Conservation (phyloP, 2,888 invertebrate genomes). For the Eremobia ochroleuca region DNA sequence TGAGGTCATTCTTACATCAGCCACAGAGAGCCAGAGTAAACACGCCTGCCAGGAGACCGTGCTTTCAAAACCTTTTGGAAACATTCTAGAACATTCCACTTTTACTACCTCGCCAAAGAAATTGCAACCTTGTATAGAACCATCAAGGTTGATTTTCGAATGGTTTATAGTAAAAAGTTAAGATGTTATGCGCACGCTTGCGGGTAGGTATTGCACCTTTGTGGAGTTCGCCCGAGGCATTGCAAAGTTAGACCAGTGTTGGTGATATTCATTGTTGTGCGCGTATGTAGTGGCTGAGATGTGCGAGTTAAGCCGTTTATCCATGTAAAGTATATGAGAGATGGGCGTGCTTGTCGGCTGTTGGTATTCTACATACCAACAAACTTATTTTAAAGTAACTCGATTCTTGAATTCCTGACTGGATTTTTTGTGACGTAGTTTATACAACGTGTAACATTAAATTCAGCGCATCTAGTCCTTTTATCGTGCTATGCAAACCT, state of each 20-base stretch:
- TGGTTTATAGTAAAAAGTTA: conserved; percentile 13
- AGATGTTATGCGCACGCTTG: conserved; percentile 18
- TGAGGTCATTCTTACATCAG: conserved; percentile 73
- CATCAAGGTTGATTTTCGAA: conserved; percentile 27
- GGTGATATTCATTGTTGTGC: conserved; percentile 71
- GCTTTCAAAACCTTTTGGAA: conserved; percentile 65
- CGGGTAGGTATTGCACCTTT: conserved; percentile 70
- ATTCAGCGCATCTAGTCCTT: too few relatives aligned
- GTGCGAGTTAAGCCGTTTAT: conserved; percentile 57
- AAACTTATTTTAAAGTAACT: conserved; percentile 36
- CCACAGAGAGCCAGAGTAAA: conserved; percentile 65
- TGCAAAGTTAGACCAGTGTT: conserved; percentile 68
- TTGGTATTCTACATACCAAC: conserved; percentile 19
- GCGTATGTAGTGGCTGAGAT: conserved; percentile 51
- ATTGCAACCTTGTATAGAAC: not conserved
- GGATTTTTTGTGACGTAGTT: conserved; percentile 15
- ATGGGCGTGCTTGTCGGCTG: conserved; percentile 36
- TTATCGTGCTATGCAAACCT: too few relatives aligned
- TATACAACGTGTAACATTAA: too few relatives aligned
- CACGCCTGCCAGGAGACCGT: conserved; percentile 65
- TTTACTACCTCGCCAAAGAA: conserved; percentile 3
- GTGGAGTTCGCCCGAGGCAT: conserved; percentile 70
- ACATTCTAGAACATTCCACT: conserved; percentile 50
- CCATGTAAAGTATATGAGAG: conserved; percentile 58
- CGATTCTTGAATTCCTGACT: not conserved